phyloP scores from a whole-genome alignment of 1,140 invertebrate species.

The Notospermus geniculatus region DNA sequence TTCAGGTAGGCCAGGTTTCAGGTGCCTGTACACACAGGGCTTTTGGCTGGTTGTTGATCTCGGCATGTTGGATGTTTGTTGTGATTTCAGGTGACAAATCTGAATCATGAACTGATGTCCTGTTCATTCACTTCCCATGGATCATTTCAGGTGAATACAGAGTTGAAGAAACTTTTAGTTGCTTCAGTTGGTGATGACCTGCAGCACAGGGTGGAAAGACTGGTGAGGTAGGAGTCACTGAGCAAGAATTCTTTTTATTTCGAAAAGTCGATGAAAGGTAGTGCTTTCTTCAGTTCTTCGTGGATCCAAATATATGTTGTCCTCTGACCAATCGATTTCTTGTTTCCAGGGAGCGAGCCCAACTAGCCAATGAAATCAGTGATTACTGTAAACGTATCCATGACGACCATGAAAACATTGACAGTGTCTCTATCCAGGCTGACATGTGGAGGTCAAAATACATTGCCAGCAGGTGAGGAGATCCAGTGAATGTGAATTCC shows the following conservation, averaged over 20 bases:
- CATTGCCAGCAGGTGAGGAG: conserved; percentile 76
- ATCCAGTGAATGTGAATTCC: not conserved
- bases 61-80: no score
- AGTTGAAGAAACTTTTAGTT: conserved; percentile 87
- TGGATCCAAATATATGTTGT: not conserved
- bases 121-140: no score
- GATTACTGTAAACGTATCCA: conserved; percentile 80
- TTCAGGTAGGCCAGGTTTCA: conserved; percentile 19
- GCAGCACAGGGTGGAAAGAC: conserved; percentile 78
- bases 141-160: conserved; percentile 79
- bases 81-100: no score
- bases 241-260: no score
- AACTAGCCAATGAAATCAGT: conserved; percentile 78
- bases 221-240: conserved; percentile 62
- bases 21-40: no score
- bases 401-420: conserved; percentile 83
- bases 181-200: conserved; percentile 92
- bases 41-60: no score
- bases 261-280: no score
- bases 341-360: conserved; percentile 77
- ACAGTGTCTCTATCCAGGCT: conserved; percentile 86
- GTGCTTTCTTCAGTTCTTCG: no score
- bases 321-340: no score
- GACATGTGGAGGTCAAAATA: conserved; percentile 96
- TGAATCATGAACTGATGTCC: no score